Conservation (phyloP, 2,797 vertebrate species). For the Nasua narica region DNA sequence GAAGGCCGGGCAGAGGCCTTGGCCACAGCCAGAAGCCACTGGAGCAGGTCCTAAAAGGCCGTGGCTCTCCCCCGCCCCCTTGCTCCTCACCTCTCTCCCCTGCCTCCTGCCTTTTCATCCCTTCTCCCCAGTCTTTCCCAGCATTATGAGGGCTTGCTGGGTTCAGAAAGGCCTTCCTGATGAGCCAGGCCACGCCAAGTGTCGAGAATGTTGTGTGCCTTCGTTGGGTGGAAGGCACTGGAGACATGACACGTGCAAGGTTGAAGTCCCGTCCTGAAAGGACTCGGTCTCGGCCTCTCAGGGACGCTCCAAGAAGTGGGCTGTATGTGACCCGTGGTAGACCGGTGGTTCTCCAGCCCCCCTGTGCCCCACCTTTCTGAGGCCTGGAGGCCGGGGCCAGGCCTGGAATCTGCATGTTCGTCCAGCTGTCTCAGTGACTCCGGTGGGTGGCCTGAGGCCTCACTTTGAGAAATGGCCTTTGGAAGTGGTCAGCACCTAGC, state of each 20-base stretch:
- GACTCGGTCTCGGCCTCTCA: accelerated
- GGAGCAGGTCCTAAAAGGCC: too few relatives aligned
- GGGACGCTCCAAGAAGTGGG: neutral
- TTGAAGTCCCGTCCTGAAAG: accelerated
- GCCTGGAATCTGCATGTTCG: neutral
- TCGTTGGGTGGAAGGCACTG: neutral
- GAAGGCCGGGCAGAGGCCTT: neutral
- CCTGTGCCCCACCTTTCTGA: neutral
- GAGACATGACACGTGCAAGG: accelerated
- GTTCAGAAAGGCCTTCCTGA: neutral
- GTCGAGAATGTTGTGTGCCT: accelerated
- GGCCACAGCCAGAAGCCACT: accelerated
- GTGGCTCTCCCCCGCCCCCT: accelerated
- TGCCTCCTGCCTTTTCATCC: accelerated
- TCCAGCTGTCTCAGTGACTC: neutral
- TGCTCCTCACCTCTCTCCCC: neutral
- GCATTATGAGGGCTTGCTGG: neutral
- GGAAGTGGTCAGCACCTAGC: accelerated
- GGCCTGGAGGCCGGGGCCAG: neutral
- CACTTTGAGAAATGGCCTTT: too few relatives aligned
- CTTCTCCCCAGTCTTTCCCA: accelerated
- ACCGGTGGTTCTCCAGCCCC: neutral
- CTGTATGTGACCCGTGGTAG: accelerated
- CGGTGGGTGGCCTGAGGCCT: neutral
- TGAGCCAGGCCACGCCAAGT: accelerated